Evolutionary conservation across 1,140 invertebrate genomes (phyloP).

Genomic region (Trichonephila clavata): DNA sequence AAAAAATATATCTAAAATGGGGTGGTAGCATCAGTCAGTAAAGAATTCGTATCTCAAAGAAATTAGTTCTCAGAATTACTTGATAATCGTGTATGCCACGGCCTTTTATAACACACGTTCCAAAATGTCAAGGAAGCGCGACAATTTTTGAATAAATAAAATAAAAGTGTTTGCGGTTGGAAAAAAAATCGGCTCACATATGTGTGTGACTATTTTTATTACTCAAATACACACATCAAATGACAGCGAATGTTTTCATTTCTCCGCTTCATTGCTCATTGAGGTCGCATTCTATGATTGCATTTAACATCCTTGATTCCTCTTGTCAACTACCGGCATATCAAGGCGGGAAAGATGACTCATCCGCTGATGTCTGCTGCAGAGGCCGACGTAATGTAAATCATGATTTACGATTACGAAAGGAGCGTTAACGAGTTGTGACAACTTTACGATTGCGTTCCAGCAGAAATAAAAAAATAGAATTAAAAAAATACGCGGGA

Average conservation of each 20-base stretch:
- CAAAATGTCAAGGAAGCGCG: too few species aligned
- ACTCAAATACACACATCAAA: neutral
- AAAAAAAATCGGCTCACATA: neutral
- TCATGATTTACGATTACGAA: neutral
- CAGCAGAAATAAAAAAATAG: neutral
- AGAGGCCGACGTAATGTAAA: neutral
- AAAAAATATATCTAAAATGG: too few species aligned
- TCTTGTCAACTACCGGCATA: neutral
- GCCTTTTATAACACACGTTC: too few species aligned
- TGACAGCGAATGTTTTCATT: neutral
- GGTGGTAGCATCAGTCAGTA: too few species aligned
- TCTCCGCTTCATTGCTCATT: neutral
- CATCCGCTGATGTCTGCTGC: neutral
- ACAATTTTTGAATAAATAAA: neutral
- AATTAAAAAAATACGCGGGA: neutral
- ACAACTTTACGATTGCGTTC: neutral
- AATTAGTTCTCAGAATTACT: too few species aligned
- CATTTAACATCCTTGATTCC: neutral
- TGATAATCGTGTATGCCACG: too few species aligned
- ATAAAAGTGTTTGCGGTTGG: neutral
- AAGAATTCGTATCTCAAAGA: too few species aligned
- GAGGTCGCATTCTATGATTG: neutral
- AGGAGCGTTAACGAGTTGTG: neutral
- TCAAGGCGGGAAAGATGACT: neutral
- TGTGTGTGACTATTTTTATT: neutral